Evolutionary conservation across 2,888 invertebrate species (phyloP), one percentile per base, ranked within the genome.

Genomic region (Lamellibrachia columna): DNA sequence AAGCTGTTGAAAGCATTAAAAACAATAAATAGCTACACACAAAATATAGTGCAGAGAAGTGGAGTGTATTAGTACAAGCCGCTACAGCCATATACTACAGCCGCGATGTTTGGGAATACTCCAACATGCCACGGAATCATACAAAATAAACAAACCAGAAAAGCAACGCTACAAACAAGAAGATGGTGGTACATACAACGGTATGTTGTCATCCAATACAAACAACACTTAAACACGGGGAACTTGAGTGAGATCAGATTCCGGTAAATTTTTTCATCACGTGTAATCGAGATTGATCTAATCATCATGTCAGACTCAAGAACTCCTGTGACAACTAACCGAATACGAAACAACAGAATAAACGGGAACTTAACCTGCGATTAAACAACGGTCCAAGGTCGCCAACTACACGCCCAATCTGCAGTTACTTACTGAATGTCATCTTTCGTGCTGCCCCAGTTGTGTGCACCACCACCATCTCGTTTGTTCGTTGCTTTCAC

Each of bases 361-460:
- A 75, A 75, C 75, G 2, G 75, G 22, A 75, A 75, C 75, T 75
- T 75, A 75, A 75, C 75, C 75, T 4, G 22, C 22, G 15, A 75
- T 15, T 3, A 75, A 22, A 40, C 40, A 40, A 40, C 0, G 40
- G 40, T 40, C 40, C 40, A 40, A 75, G 75, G 75, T 22, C 75
- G 75, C 75, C 75, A 15, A 6, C 22, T 6, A 22, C 22, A 22
- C 75, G 75, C 22, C 75, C n/a, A 75, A 75, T 11, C 75, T 75
- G 75, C 75, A 75, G 15, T 91, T 91, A 96, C 97, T 97, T 97
- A 97, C 97, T 98, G 98, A 95, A 98, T 97, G 95, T 98, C 98
- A 96, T 99, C 99, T 97, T 98, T 98, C 95, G 98, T 97, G 94
- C 98, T 98, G 95, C 99, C 99, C 99, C 99, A 99, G 97, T 99